These are phyloP conservation scores for Psammodynastes pulverulentus DNA, from an alignment of 2,113 vertebrate genomes.

Conservation along the genomic window DNA sequence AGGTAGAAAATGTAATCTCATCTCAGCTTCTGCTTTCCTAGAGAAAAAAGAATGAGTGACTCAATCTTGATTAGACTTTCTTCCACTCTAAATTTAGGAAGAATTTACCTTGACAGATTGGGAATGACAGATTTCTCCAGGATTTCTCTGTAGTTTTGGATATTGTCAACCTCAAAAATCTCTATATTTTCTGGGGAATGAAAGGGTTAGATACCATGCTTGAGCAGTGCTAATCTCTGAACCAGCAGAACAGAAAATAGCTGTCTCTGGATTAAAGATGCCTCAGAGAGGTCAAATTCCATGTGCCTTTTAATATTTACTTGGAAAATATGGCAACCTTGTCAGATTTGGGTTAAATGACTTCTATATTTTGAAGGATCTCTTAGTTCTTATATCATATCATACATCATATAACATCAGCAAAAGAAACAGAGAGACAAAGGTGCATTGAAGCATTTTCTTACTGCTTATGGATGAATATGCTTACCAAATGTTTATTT, in stretches of 20 bases:
- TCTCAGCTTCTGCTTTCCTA: neutral
- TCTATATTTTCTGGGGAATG: neutral
- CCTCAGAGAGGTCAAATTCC: neutral
- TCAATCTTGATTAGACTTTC: neutral
- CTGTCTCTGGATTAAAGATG: neutral
- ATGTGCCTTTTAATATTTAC: neutral
- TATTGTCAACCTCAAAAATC: neutral
- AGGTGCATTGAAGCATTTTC: neutral
- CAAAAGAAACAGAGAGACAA: neutral
- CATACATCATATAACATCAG: neutral
- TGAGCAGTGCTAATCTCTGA: neutral
- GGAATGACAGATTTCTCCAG: neutral
- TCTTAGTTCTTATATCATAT: neutral
- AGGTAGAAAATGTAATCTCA: neutral
- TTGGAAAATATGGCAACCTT: neutral
- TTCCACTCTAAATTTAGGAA: neutral
- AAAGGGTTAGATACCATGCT: neutral
- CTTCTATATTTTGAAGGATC: neutral
- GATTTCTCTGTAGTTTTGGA: neutral
- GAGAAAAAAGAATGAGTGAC: neutral
- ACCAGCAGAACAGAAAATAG: neutral
- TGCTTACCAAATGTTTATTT: constrained; percentile 8
- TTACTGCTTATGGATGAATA: constrained; percentile 18
- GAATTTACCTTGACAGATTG: neutral
- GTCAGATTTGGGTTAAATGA: neutral